Evolutionary conservation across 1,140 invertebrate species (phyloP).

Genomic region (Akabosia matsudoensis): DNA sequence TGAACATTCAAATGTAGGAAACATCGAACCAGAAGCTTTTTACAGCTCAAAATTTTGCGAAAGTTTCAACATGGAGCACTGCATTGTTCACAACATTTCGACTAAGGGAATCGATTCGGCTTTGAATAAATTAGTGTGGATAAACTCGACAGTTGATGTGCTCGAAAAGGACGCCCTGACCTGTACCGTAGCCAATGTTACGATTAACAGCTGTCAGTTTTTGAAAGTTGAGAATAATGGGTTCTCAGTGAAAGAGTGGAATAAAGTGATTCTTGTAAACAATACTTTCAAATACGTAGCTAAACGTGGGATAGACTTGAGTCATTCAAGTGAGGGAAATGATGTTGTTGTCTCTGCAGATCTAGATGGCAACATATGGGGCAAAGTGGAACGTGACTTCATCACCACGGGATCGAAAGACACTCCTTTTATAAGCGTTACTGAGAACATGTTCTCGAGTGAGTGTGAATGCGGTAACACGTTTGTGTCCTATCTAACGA

Average conservation of each 20-base stretch:
- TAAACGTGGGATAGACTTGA: conserved; percentile 40
- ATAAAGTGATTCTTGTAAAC: conserved; percentile 31
- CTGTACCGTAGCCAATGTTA: conserved; percentile 21
- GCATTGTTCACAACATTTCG: conserved; percentile 58
- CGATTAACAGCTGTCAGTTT: conserved; percentile 26
- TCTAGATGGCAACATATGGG: conserved; percentile 40
- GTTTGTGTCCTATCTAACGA: conserved; percentile 23
- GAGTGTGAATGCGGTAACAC: conserved; percentile 37
- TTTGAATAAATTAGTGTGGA: conserved; percentile 59
- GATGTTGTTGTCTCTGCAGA: background rate
- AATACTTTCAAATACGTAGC: conserved; percentile 39
- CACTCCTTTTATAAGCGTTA: conserved; percentile 13
- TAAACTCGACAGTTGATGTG: conserved; percentile 6
- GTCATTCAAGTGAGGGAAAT: conserved; percentile 21
- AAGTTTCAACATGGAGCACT: conserved; percentile 61
- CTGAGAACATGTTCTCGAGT: conserved; percentile 34
- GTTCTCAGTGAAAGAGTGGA: conserved; percentile 38
- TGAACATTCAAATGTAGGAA: conserved; percentile 59
- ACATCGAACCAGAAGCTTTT: conserved; percentile 63
- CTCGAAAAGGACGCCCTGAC: conserved; percentile 28
- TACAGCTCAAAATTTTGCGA: conserved; percentile 61
- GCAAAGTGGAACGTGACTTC: conserved; percentile 35
- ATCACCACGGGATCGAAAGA: conserved; percentile 32
- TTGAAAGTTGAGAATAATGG: conserved; percentile 28
- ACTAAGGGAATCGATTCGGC: conserved; percentile 62